Evolutionary conservation across 2,888 invertebrate species (phyloP).

Genomic region (Chrysotoxum bicinctum): DNA sequence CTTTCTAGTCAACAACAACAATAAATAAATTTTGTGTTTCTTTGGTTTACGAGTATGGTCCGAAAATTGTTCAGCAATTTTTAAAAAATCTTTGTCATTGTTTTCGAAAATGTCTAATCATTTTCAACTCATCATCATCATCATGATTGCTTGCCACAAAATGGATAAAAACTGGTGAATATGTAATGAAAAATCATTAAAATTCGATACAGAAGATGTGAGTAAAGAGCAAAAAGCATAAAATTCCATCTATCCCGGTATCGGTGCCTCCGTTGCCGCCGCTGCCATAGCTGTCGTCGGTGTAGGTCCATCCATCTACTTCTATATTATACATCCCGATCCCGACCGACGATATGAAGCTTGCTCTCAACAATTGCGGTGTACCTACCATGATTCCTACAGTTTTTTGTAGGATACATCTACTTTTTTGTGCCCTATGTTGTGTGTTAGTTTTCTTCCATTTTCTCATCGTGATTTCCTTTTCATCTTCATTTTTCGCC

Average conservation of each 20-base stretch:
- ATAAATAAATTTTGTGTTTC: too few species aligned
- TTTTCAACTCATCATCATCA: conserved; percentile 63
- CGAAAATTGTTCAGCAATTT: conserved; percentile 23
- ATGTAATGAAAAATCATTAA: conserved; percentile 71
- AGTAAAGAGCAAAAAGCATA: conserved; percentile 56
- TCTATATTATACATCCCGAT: conserved; percentile 1
- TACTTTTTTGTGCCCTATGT: conserved; percentile 46
- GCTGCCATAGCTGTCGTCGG: conserved; percentile 32
- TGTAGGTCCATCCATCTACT: conserved; percentile 64
- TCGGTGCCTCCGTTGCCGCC: not conserved
- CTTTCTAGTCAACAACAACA: too few species aligned
- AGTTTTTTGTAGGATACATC: conserved; percentile 23
- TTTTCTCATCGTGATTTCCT: conserved; percentile 71
- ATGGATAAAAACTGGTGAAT: conserved; percentile 57
- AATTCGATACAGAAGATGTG: conserved; percentile 63
- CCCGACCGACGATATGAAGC: conserved; percentile 31
- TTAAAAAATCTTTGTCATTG: conserved; percentile 31
- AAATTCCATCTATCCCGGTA: conserved; percentile 40
- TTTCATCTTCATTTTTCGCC: conserved; percentile 69
- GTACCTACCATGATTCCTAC: conserved; percentile 53
- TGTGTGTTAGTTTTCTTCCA: conserved; percentile 70
- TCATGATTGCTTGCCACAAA: conserved; percentile 39
- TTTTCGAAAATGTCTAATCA: conserved; percentile 54
- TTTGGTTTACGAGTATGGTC: not conserved
- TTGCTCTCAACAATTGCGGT: conserved; percentile 70